Evolutionary conservation across 2,888 invertebrate species (phyloP).

Genomic region (Pandemis heparana): DNA sequence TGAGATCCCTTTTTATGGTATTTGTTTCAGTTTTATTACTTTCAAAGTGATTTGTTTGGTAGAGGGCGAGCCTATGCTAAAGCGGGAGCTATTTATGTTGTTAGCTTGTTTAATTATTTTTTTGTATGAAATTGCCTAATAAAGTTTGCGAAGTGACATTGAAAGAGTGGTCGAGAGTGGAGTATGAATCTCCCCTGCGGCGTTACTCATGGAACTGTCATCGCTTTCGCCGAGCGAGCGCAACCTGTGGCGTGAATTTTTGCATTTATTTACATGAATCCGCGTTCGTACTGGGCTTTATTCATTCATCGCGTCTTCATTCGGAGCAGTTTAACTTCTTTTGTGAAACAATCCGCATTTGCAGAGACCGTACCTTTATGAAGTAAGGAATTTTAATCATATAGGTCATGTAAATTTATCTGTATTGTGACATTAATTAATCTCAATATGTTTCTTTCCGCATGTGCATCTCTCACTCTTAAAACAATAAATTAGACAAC

Average conservation of each 20-base stretch:
- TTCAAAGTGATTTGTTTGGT: constrained; percentile 37
- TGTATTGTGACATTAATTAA: too few relatives aligned
- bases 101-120: constrained; percentile 1
- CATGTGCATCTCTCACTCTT: too few relatives aligned
- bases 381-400: too few relatives aligned
- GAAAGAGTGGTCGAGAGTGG: constrained; percentile 20
- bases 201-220: constrained; percentile 57
- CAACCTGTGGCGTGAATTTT: constrained; percentile 40
- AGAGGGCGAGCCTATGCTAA: not conserved
- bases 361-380: not conserved
- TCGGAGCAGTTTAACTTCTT: constrained; percentile 33
- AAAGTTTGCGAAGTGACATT: constrained; percentile 16
- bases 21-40: constrained; percentile 43
- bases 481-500: too few relatives aligned
- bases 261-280: constrained; percentile 38
- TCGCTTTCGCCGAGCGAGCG: constrained; percentile 43
- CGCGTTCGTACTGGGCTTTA: constrained; percentile 17
- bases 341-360: constrained; percentile 12
- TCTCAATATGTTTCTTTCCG: too few relatives aligned
- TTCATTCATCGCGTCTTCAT: constrained; percentile 32
- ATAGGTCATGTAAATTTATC: too few relatives aligned
- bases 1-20: constrained; percentile 43
- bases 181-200: constrained; percentile 54
- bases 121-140: not conserved
- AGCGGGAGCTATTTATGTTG: not conserved